Base-by-base conservation (phyloP, 2,888 invertebrate species). In the Gandaritis pyraliata region DNA sequence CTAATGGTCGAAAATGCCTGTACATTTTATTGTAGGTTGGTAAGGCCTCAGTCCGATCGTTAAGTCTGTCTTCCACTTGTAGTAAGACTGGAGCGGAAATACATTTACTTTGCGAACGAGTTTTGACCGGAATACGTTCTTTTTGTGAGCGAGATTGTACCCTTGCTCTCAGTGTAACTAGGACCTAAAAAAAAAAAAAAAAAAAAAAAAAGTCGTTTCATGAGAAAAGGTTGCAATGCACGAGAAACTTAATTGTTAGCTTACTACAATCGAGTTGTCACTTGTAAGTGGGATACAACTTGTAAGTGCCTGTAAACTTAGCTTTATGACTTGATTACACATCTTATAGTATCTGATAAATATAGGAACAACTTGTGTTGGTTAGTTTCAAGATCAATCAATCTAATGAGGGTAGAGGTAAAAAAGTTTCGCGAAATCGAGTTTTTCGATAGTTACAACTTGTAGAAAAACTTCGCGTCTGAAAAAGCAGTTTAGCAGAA, bases 1-100 rank as follows among this genome's bases (percentile, higher is more conserved):
- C 63, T 73, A 76, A 76, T 72, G 71, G 73, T 68, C 61, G 55
- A 70, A 74, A 75, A 75, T 68, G 71, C 55, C 54, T 54, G 69
- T 72, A 73, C 69, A 74, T 78, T 78, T 72, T 62, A 58, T 64
- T 65, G 51, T 68, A 70, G 70, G 69, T 65, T 75, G 64, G 47
- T 48, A 36, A 52, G 63, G 36, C 46, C 18, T 50, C 23, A 33
- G 41, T 29, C 16, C 46, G 33, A 62, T 41, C 51, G 33, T 47
- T 58, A 45, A 23, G 23, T 12, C 15, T 15, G 39, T 45, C 11
- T 58, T 50, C 49, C 54, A 60, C 60, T 46, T 41, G 15, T 16
- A 39, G 38, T 5, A 23, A 3, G 10, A 16, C 11, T 13, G 2
- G 29, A 52, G 36, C 33, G 47, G 16, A 46, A 47, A 49, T 33